Conservation (phyloP, 2,113 vertebrate genomes). For the Fulica atra region DNA sequence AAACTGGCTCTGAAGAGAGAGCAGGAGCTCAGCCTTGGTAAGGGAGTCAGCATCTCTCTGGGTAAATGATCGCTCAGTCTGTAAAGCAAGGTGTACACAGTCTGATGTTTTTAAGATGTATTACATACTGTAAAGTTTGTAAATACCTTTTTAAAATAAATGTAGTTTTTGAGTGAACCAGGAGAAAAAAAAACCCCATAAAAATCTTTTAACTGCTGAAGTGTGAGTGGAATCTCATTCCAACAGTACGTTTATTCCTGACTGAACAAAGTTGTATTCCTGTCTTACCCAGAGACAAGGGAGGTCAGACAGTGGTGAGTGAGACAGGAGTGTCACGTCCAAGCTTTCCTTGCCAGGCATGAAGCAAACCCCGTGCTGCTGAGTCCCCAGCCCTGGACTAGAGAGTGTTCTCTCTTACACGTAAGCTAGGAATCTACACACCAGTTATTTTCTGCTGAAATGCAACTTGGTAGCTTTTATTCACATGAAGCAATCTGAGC, state of each 20-base stretch:
- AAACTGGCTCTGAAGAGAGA: no score
- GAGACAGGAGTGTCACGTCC: background rate
- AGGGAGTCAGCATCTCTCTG: no score
- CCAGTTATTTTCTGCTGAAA: background rate
- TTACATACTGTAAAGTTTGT: conserved; percentile 50
- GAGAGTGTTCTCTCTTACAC: accelerated
- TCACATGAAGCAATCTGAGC: background rate
- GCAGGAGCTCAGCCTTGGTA: no score
- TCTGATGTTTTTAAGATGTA: background rate
- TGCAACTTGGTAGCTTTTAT: background rate
- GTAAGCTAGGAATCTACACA: background rate
- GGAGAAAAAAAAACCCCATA: background rate
- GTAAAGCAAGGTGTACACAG: no score
- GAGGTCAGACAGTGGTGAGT: accelerated
- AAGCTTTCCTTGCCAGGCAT: background rate
- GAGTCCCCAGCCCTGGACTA: background rate
- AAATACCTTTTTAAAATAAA: conserved; percentile 63
- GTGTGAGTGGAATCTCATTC: accelerated
- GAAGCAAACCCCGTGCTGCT: background rate
- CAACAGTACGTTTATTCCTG: background rate
- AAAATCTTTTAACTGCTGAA: background rate
- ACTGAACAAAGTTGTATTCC: no score
- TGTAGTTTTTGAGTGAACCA: conserved; percentile 11
- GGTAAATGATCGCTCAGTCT: no score
- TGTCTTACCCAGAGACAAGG: background rate